Evolutionary conservation across 2,797 vertebrate genomes (phyloP), one percentile per base, ranked within the genome.

Genomic region (Eospalax fontanierii): DNA sequence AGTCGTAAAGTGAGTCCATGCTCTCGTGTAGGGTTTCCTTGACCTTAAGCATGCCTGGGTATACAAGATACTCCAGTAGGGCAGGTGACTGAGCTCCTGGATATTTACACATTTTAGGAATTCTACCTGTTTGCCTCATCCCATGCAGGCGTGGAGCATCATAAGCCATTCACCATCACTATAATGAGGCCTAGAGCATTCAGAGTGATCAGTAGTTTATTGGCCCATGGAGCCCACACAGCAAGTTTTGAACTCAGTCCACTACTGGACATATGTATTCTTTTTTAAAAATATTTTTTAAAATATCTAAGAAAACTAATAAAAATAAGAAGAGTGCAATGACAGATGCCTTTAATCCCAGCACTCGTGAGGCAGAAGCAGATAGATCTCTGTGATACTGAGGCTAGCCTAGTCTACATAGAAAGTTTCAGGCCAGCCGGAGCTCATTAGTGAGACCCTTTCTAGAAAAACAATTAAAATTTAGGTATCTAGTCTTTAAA

Each of bases 141-240:
- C 75, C 59, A 90, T 83, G 35, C 1, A 57, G 85, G 35, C 54
- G 7, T 26, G 2, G 66, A 68, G 1, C 6, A 15, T 33, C 80
- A 10, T 33, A 59, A 90, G 65, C 26, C 79, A 66, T 46, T 90
- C 19, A 61, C 70, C 63, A 30, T 65, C 26, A 30, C 59, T 8
- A 46, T 14, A 14, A 10, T 35, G 28, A 83, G 38, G 35, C 66
- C 18, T 50, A 35, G 93, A 84, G 28, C 16, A 79, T 28, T 95
- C n/a, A 40, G 71, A 76, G 40, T 40, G 0, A 73, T 81, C 40
- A 19, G 26, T 78, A 16, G 26, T 19, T 21, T 59, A 46, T 50
- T 46, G 76, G n/a, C 1, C 2, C 3, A 4, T 4, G 12, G 18
- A 33, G 3, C 43, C 24, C 7, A 1, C 14, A 33, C 4, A 26